phyloP scores from a whole-genome alignment of 1,140 invertebrate genomes.

The Akabosia matsudoensis region DNA sequence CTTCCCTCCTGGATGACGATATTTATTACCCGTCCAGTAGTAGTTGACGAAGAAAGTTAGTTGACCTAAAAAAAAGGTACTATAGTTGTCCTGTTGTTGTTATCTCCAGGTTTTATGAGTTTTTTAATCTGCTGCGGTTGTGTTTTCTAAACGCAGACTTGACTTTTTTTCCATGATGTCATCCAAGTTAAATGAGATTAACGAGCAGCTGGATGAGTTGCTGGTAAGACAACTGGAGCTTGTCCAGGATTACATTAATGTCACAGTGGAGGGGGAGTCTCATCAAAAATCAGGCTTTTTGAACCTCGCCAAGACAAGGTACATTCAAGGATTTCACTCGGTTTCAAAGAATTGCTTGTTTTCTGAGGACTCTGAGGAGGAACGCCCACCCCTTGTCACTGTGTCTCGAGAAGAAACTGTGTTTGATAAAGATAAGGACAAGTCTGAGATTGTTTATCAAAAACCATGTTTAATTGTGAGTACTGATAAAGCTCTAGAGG shows the following conservation, averaged over 20 bases:
- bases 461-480: not conserved
- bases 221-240: conserved; percentile 61
- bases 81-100: no score
- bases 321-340: conserved; percentile 66
- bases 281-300: conserved; percentile 59
- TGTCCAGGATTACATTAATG: conserved; percentile 64
- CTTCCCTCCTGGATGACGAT: no score
- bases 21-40: no score
- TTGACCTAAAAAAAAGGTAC: no score
- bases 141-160: no score
- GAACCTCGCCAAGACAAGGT: conserved; percentile 67
- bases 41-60: no score
- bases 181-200: not conserved
- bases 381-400: not conserved
- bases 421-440: not conserved
- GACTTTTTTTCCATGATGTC: not conserved
- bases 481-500: not conserved
- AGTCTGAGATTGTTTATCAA: not conserved
- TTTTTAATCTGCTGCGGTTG: no score
- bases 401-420: not conserved
- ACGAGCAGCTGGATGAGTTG: conserved; percentile 59
- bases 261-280: conserved; percentile 63
- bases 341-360: conserved; percentile 65
- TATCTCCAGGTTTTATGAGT: no score
- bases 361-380: conserved; percentile 44